A percentile compares a stretch with the other conserved stretches of the same genome.
Evolutionary conservation across 1,140 invertebrate species (phyloP).

Genomic region (Maconellicoccus hirsutus): DNA sequence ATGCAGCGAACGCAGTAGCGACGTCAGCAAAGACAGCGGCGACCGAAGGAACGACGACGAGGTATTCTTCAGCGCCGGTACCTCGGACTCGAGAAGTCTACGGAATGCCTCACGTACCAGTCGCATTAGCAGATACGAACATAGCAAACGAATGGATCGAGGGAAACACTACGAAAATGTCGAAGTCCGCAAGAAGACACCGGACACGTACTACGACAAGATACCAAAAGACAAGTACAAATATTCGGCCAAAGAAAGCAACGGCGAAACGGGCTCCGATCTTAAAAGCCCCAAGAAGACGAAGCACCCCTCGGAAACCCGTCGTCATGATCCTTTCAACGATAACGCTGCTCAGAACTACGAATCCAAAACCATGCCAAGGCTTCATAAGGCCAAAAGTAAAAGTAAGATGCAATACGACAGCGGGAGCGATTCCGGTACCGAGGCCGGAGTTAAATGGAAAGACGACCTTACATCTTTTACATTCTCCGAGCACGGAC

Average conservation of each 20-base stretch:
- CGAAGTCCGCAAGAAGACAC: neutral
- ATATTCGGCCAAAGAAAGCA: conserved; percentile 4
- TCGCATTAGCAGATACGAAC: neutral
- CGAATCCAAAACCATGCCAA: conserved; percentile 12
- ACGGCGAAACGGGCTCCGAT: neutral
- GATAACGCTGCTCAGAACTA: neutral
- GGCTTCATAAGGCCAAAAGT: neutral
- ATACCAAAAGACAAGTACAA: conserved; percentile 9
- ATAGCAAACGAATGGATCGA: neutral
- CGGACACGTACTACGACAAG: conserved; percentile 11
- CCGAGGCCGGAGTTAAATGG: neutral
- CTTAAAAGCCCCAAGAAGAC: neutral
- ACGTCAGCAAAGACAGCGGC: neutral
- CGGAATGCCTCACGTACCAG: neutral
- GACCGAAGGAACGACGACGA: neutral
- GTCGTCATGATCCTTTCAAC: conserved; percentile 2
- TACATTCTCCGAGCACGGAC: neutral
- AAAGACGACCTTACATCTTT: neutral
- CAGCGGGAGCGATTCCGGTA: neutral
- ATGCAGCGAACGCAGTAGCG: conserved; percentile 31
- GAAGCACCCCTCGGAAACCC: neutral
- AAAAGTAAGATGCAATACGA: neutral
- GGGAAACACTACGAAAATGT: conserved; percentile 11
- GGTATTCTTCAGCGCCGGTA: neutral
- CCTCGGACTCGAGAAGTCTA: neutral